These are phyloP conservation scores for Rhinella marina DNA, from an alignment of 2,797 vertebrate species.

Conservation along the genomic window DNA sequence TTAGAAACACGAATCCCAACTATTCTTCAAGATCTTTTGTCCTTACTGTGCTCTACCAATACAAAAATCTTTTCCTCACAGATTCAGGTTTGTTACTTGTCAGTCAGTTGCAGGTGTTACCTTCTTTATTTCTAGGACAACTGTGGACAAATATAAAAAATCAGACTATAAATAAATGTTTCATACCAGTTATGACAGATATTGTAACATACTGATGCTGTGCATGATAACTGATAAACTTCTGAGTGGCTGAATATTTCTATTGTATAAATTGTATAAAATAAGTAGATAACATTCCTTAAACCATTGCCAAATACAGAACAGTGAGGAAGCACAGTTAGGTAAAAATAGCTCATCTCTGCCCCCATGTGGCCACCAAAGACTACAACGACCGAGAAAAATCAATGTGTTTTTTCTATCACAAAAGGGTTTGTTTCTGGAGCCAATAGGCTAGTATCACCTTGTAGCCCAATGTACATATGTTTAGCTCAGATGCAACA, in stretches of 20 bases:
- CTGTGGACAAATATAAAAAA: background rate
- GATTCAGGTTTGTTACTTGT: background rate
- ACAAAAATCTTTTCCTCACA: background rate
- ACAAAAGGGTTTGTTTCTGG: background rate
- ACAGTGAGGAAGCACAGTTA: background rate
- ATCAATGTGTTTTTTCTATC: background rate
- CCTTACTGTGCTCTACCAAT: background rate
- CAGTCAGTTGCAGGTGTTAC: background rate
- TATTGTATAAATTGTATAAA: background rate
- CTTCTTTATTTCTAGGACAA: background rate
- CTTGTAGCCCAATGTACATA: too few relatives aligned
- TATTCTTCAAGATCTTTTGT: background rate
- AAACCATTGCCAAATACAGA: background rate
- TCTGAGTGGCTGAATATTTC: background rate
- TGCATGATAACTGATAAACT: background rate
- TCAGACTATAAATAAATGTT: background rate
- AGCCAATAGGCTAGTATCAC: background rate
- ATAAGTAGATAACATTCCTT: background rate
- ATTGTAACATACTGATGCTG: background rate
- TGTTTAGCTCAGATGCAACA: background rate
- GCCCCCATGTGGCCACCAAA: conserved; percentile 18
- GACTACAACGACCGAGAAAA: background rate
- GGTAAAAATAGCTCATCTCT: background rate
- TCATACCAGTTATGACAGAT: background rate
- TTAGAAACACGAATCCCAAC: background rate